phyloP scores from a whole-genome alignment of 2,797 vertebrate genomes.

The Lemur catta region DNA sequence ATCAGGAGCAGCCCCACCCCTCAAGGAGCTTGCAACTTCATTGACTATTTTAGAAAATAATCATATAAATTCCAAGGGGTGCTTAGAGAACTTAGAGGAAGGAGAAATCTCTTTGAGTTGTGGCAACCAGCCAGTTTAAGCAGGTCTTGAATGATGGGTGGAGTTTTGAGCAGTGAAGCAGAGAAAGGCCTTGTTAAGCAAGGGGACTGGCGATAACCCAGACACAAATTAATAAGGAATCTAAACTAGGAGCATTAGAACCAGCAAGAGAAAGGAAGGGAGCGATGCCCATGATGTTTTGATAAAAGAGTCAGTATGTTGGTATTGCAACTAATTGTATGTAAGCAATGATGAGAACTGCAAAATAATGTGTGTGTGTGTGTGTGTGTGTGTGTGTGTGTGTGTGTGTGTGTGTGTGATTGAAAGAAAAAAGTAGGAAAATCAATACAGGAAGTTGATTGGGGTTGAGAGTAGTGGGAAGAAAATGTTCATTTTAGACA shows the following conservation, averaged over 20 bases:
- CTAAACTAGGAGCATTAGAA: not conserved
- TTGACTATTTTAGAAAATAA: not conserved
- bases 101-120: not conserved
- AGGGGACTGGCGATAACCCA: not conserved
- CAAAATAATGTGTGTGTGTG: not conserved
- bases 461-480: not conserved
- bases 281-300: not conserved
- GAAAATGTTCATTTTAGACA: not conserved
- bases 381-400: no score
- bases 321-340: not conserved
- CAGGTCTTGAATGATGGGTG: not conserved
- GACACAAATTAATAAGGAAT: not conserved
- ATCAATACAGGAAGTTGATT: not conserved
- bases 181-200: not conserved
- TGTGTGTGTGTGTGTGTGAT: not conserved
- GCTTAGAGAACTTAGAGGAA: not conserved
- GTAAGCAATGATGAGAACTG: not conserved
- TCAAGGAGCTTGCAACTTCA: not conserved
- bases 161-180: not conserved
- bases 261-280: not conserved
- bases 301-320: not conserved
- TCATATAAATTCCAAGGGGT: not conserved
- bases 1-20: accelerated
- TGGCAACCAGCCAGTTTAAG: not conserved
- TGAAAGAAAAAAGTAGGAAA: not conserved